phyloP scores from a whole-genome alignment of 2,888 invertebrate species.

The Molorchus minor region DNA sequence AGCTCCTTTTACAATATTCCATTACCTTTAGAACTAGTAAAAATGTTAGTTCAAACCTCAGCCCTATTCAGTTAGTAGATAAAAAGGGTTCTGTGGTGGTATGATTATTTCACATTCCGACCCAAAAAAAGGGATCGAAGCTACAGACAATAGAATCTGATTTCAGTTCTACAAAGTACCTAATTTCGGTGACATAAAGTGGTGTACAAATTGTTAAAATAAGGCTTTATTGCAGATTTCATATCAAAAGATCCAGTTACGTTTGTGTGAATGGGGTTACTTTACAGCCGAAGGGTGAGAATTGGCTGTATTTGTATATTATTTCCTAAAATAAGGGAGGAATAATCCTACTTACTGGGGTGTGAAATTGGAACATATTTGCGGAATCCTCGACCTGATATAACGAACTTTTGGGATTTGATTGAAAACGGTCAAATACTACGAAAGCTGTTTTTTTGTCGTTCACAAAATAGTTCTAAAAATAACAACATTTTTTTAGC shows the following conservation, averaged over 20 bases:
- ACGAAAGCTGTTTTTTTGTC: too few species aligned
- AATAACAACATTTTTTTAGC: too few species aligned
- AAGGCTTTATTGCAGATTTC: conserved; percentile 26
- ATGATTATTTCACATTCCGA: too few species aligned
- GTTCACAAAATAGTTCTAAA: too few species aligned
- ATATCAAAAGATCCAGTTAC: conserved; percentile 26
- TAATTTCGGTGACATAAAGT: conserved; percentile 29
- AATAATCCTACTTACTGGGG: conserved; percentile 49
- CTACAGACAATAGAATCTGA: conserved; percentile 9
- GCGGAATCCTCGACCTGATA: conserved; percentile 21
- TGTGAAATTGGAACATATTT: conserved; percentile 50
- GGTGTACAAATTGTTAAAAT: conserved; percentile 33
- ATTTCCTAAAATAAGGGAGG: conserved; percentile 56
- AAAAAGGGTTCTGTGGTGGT: too few species aligned
- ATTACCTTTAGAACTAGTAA: too few species aligned
- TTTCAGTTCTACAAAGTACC: conserved; percentile 24
- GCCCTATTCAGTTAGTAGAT: too few species aligned
- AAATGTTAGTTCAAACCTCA: too few species aligned
- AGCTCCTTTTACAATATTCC: too few species aligned
- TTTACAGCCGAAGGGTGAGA: conserved; percentile 44
- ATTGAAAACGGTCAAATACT: not conserved
- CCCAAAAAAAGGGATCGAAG: too few species aligned
- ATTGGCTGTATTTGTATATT: conserved; percentile 53
- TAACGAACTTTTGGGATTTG: conserved; percentile 17
- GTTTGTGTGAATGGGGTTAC: conserved; percentile 24